A percentile compares a stretch with the other conserved stretches of the same genome.
These are phyloP conservation scores for Chrosomus eos DNA, from an alignment of 2,797 vertebrate species.

Conservation along the genomic window DNA sequence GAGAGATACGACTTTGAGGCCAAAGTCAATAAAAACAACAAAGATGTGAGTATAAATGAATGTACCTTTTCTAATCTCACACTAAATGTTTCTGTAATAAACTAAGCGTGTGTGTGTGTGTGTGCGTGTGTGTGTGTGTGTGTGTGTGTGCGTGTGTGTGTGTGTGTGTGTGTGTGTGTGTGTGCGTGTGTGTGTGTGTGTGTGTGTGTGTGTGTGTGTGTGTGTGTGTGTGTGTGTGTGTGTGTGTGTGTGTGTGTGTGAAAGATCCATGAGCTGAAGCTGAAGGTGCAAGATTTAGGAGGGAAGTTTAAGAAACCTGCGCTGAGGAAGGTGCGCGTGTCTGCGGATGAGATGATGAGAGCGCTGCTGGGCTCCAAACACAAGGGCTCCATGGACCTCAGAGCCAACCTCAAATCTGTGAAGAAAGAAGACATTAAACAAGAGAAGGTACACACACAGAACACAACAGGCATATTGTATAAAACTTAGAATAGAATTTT, in stretches of 20 bases:
- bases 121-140: not conserved
- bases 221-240: too few species aligned
- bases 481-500: not conserved
- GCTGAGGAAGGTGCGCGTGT: slow-evolving; percentile 70
- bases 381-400: slow-evolving; percentile 70
- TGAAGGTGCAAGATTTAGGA: slow-evolving; percentile 70
- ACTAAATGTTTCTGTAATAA: not conserved
- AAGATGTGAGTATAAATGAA: slow-evolving; percentile 61
- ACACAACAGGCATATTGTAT: not conserved
- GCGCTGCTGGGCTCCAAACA: slow-evolving; percentile 72
- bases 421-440: slow-evolving; percentile 72
- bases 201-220: not conserved
- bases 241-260: slow-evolving; percentile 17
- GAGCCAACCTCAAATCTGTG: slow-evolving; percentile 70
- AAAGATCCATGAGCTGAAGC: slow-evolving; percentile 69
- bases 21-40: slow-evolving; percentile 69
- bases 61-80: not conserved
- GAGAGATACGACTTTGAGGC: slow-evolving; percentile 71
- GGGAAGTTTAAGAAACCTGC: slow-evolving; percentile 72
- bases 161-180: not conserved
- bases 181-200: not conserved
- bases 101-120: not conserved
- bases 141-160: not conserved
- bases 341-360: slow-evolving; percentile 71
- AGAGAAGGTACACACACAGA: slow-evolving; percentile 63